These are phyloP conservation scores for Choloepus hoffmanni DNA, from an alignment of 2,113 vertebrate species.

Conservation along the genomic window DNA sequence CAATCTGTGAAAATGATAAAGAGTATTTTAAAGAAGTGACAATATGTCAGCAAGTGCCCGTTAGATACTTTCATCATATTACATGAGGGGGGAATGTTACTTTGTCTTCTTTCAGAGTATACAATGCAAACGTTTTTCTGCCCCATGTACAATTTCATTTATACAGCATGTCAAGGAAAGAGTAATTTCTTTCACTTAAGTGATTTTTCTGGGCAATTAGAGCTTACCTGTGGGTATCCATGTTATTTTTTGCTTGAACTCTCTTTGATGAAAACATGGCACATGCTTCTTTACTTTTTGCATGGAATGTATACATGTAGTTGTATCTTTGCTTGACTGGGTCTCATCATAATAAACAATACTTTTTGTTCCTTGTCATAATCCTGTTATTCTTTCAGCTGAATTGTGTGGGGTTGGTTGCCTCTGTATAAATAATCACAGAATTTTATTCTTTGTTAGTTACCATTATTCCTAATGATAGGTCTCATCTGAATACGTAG, in stretches of 20 bases:
- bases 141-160: not conserved
- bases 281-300: not conserved
- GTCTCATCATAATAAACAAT: not conserved
- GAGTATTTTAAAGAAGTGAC: not conserved
- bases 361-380: not conserved
- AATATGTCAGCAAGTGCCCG: not conserved
- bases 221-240: constrained; percentile 8
- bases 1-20: not conserved
- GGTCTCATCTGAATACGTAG: not conserved
- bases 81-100: not conserved
- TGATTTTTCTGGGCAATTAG: constrained; percentile 48
- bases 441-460: not conserved
- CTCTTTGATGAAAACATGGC: constrained; percentile 16
- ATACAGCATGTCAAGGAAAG: not conserved
- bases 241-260: not conserved
- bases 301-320: not conserved
- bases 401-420: not conserved
- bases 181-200: constrained; percentile 3
- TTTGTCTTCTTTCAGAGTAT: not conserved
- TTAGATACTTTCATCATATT: not conserved
- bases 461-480: not conserved
- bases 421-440: constrained; percentile 18
- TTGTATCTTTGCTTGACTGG: not conserved
- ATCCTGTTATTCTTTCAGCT: not conserved
- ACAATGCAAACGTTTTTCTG: not conserved